phyloP scores from a whole-genome alignment of 2,888 invertebrate species.

The Sphaerophoria taeniata region DNA sequence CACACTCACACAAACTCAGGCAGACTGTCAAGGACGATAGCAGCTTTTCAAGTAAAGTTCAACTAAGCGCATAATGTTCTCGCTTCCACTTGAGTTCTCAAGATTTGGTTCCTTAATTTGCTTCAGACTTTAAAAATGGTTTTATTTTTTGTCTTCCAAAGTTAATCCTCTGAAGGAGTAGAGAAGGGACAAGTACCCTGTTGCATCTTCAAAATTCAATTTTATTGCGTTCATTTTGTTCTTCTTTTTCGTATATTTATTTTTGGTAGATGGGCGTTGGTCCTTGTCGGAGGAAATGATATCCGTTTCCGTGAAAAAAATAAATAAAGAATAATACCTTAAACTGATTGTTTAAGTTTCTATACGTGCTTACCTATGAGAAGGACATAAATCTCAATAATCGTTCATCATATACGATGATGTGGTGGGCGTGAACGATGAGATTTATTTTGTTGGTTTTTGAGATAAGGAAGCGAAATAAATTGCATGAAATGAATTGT shows the following conservation, averaged over 20 bases:
- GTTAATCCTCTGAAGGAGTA: conserved; percentile 57
- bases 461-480: conserved; percentile 32
- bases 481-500: conserved; percentile 10
- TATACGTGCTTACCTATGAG: conserved; percentile 29
- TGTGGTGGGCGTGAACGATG: conserved; percentile 49
- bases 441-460: conserved; percentile 18
- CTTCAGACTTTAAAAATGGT: conserved; percentile 43
- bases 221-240: conserved; percentile 60
- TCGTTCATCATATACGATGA: conserved; percentile 78
- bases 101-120: conserved; percentile 72
- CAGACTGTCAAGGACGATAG: not conserved
- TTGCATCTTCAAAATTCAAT: conserved; percentile 56
- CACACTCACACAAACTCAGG: not conserved
- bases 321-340: conserved; percentile 23
- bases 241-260: conserved; percentile 22
- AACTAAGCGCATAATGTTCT: conserved; percentile 73
- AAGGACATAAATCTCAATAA: conserved; percentile 81
- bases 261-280: not conserved
- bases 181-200: conserved; percentile 36
- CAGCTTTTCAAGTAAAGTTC: conserved; percentile 58
- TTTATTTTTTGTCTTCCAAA: conserved; percentile 23
- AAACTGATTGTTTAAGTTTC: conserved; percentile 53
- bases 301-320: conserved; percentile 2
- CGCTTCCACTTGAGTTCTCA: conserved; percentile 73
- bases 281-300: not conserved